A percentile compares a stretch with the other conserved stretches of the same genome.
Evolutionary conservation across 2,113 vertebrate species (phyloP).

Genomic region (Macaca fascicularis): T2T-MFA8v1.1 NC_088391.1:84540001-84540500

Average conservation of each 20-base stretch:
- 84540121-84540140: accelerated
- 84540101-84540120: neutral
- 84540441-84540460: neutral
- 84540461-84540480: neutral
- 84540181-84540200: neutral
- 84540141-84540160: neutral
- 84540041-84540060: neutral
- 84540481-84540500: neutral
- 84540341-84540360: neutral
- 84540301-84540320: neutral
- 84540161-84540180: neutral
- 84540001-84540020: neutral
- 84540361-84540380: neutral
- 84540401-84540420: neutral
- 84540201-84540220: neutral
- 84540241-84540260: neutral
- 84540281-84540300: neutral
- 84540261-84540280: neutral
- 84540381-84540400: neutral
- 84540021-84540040: neutral
- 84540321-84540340: neutral
- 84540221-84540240: neutral
- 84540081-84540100: neutral
- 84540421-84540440: neutral
- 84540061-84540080: neutral